phyloP scores from a whole-genome alignment of 1,140 invertebrate species.

The Cylas formicarius region DNA sequence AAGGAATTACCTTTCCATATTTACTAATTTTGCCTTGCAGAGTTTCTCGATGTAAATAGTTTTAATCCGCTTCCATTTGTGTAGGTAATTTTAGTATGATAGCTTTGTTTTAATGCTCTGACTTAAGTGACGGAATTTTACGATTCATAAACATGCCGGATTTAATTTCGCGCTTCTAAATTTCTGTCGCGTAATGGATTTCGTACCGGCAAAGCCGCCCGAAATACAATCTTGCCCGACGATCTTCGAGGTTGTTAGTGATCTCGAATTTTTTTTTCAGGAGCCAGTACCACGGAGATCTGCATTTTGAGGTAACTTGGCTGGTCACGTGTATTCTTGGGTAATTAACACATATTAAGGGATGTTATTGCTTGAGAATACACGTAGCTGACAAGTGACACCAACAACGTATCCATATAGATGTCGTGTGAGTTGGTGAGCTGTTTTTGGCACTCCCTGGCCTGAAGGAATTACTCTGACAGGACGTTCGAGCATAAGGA shows the following conservation, averaged over 20 bases:
- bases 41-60: too few relatives aligned
- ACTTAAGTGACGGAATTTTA: too few relatives aligned
- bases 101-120: too few relatives aligned
- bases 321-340: conserved; percentile 92
- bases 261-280: not conserved
- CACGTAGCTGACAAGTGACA: conserved; percentile 78
- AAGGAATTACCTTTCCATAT: too few relatives aligned
- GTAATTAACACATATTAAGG: conserved; percentile 85
- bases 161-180: not conserved
- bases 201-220: not conserved
- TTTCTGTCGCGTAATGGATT: not conserved
- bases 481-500: too few relatives aligned
- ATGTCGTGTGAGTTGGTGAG: too few relatives aligned
- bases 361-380: conserved; percentile 99
- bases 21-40: too few relatives aligned
- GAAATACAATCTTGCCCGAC: not conserved
- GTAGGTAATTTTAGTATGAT: too few relatives aligned
- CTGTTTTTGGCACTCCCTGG: too few relatives aligned
- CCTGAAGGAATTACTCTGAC: too few relatives aligned
- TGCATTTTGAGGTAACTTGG: conserved; percentile 50
- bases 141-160: conserved; percentile 1
- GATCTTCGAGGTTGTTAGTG: not conserved
- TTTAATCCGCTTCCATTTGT: too few relatives aligned
- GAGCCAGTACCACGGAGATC: not conserved
- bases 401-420: too few relatives aligned